Evolutionary conservation across 2,888 invertebrate genomes (phyloP).

Genomic region (Crematogaster levior): DNA sequence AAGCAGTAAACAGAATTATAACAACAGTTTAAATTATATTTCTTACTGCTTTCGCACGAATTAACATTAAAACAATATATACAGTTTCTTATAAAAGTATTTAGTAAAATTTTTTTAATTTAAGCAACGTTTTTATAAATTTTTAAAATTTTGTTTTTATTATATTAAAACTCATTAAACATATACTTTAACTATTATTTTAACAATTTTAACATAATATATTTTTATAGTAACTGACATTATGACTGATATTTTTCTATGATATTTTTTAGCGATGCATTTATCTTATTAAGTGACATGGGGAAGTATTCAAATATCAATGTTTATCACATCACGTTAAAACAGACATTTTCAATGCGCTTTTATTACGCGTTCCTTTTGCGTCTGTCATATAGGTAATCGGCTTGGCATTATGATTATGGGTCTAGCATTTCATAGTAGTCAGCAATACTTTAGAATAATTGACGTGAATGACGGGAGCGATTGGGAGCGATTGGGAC

Average conservation of each 20-base stretch:
- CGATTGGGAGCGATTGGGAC: constrained; percentile 40
- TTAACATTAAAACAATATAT: constrained; percentile 1
- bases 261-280: background rate
- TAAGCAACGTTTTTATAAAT: background rate
- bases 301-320: background rate
- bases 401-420: constrained; percentile 45
- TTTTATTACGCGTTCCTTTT: background rate
- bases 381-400: constrained; percentile 34
- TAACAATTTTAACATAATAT: background rate
- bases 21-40: background rate
- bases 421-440: constrained; percentile 29
- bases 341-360: constrained; percentile 1
- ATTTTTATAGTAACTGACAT: no score
- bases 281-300: constrained; percentile 7
- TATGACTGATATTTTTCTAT: no score
- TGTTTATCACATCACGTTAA: constrained; percentile 10
- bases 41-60: background rate
- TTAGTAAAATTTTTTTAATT: background rate
- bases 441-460: constrained; percentile 39
- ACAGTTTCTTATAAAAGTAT: background rate
- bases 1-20: background rate
- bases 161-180: background rate
- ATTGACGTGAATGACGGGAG: constrained; percentile 36
- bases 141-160: background rate
- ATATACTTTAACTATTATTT: background rate